A percentile compares a stretch with the other conserved stretches of the same genome.
These are phyloP conservation scores for Crocidura indochinensis DNA, from an alignment of 2,797 vertebrate genomes.

Conservation along the genomic window DNA sequence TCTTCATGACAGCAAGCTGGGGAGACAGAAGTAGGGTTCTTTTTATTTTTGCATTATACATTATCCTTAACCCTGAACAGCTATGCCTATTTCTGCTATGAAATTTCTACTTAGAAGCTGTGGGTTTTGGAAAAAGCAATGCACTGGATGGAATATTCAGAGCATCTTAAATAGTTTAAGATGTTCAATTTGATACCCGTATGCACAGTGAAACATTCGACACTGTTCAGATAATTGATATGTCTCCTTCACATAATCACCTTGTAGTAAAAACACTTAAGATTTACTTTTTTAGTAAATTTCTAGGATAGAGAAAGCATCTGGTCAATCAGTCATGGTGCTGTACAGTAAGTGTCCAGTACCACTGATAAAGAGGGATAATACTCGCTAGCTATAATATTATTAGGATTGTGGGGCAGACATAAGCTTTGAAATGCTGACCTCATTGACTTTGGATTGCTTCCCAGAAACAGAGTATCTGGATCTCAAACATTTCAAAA, in stretches of 20 bases:
- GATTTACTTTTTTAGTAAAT: neutral
- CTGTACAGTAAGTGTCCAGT: neutral
- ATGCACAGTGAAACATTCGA: neutral
- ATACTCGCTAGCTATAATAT: neutral
- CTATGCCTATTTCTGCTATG: neutral
- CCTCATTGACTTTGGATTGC: neutral
- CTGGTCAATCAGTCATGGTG: neutral
- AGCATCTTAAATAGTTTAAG: too few species aligned
- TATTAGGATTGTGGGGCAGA: neutral
- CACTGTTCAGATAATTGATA: neutral
- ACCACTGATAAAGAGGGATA: neutral
- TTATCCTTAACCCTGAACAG: conserved; percentile 29
- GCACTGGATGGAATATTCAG: neutral
- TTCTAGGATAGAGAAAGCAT: neutral
- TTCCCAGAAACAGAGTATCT: neutral
- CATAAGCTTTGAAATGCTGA: neutral
- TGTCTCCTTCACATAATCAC: neutral
- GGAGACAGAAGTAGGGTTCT: neutral
- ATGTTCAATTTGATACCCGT: too few species aligned
- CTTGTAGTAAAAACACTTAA: neutral
- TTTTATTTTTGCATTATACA: neutral
- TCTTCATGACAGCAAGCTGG: neutral
- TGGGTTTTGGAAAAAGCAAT: neutral
- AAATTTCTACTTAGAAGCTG: conserved; percentile 1
- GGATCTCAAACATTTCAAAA: neutral